Base-by-base conservation (phyloP, 2,888 invertebrate species). In the Apotomis betuletana region DNA sequence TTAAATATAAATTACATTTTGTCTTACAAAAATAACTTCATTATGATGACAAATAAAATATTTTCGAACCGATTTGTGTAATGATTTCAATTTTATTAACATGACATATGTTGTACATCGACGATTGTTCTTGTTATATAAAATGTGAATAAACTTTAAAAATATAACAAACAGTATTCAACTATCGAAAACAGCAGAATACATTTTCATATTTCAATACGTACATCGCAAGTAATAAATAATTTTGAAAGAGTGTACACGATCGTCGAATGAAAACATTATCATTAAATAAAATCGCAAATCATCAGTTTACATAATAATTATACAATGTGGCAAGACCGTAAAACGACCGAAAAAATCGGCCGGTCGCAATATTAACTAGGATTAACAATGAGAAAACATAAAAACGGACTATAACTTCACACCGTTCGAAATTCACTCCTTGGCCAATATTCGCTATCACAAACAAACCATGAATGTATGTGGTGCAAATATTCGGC, bases 1-100 rank as follows among this genome's bases (percentile, higher is more conserved):
- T 68, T 67, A 61, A 67, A 63, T 58, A 71, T 71, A 72, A 72
- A 72, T 49, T 72, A 72, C 68, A 63, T 59, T 72, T 68, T 59
- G 67, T 49, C 57, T 71, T 71, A 71, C 49, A 62, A 67, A 67
- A 71, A 67, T 62, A 71, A 67, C 27, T 70, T 61, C 46, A 65
- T 70, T 54, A 64, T 52, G 13, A 60, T 65, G 65, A 60, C 59
- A 41, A 60, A 27, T 12, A 36, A 49, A 57, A 70, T 55, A 69
- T 52, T 60, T 54, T 36, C 5, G 55, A 60, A 13, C 15, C 57
- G 10, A 38, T 57, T 67, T 58, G 49, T 36, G 54, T 65, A 64
- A 44, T 51, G 12, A 27, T 55, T 55, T 51, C 6, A 67, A 58
- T 62, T 49, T 10, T 0, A 55, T 15, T 61, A 15, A 54, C 15